These are phyloP conservation scores for Danionella dracula DNA, from an alignment of 2,797 vertebrate species.

Conservation along the genomic window DNA sequence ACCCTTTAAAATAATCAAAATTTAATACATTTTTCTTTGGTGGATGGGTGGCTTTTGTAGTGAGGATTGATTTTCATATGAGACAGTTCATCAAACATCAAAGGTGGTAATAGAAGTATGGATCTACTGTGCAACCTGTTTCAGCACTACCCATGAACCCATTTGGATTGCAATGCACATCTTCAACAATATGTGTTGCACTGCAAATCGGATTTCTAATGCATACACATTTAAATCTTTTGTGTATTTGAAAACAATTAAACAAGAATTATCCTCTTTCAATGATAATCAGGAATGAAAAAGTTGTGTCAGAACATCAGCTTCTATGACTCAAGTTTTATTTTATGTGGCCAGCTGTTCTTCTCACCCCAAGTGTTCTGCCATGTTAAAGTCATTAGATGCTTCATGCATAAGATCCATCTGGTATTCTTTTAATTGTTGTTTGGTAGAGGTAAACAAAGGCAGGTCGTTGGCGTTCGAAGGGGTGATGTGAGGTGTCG, in stretches of 20 bases:
- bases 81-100: slow-evolving; percentile 1
- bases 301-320: neutral
- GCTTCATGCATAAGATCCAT: slow-evolving; percentile 42
- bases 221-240: neutral
- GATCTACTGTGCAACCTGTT: neutral
- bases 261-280: too few species aligned
- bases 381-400: slow-evolving; percentile 38
- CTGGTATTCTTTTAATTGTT: slow-evolving; percentile 45
- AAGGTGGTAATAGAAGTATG: neutral
- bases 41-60: neutral
- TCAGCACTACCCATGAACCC: neutral
- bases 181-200: neutral
- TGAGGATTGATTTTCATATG: neutral
- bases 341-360: slow-evolving; percentile 4
- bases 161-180: too few species aligned
- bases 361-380: slow-evolving; percentile 16
- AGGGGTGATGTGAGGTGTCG: neutral
- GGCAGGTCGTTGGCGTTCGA: neutral
- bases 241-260: neutral
- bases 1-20: neutral
- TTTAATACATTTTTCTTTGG: neutral
- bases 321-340: neutral
- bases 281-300: too few species aligned
- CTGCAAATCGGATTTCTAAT: neutral
- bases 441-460: slow-evolving; percentile 29